Evolutionary conservation across 2,888 invertebrate species (phyloP), one percentile per base, ranked within the genome.

Genomic region (Agonopterix heracliana): DNA sequence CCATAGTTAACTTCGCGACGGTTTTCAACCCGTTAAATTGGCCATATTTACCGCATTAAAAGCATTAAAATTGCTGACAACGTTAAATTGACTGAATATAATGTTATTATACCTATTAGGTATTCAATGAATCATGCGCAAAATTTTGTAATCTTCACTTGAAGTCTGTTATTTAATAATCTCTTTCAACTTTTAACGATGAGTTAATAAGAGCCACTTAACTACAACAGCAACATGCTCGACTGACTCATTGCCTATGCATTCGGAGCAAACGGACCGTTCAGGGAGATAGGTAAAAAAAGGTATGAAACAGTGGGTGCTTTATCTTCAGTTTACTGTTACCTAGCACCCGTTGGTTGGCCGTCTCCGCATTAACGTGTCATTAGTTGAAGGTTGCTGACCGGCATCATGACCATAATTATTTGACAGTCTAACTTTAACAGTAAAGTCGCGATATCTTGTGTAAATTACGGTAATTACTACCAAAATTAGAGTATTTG

Each of bases 181-280:
- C 26, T 26, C 26, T 26, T 26, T 26, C 26, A 26, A 26, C 26
- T 26, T 26, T 26, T 26, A 26, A 26, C 26, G 26, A 26, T 26
- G 26, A 26, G 26, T 26, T 26, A 26, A 26, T 38, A 38, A n/a
- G 38, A n/a, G 38, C 38, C 38, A 38, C 38, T n/a, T 26, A 38
- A n/a, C 38, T 38, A 38, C 38, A n/a, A 38, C 38, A n/a, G 38
- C 38, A 26, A 26, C 26, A 38, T 38, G 81, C 71, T 80, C 71
- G 74, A 80, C 78, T 87, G 87, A 87, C 76, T 87, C 88, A 87
- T 87, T 80, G 81, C 65, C 66, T 77, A 85, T 87, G 87, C 81
- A 87, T 88, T 84, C 70, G 59, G 83, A 82, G 68, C 78, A 63
- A 71, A 70, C 77, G 72, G 72, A 80, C 80, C 77, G 80, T 78